Conservation (phyloP, 2,888 invertebrate species). For the Polyommatus icarus region DNA sequence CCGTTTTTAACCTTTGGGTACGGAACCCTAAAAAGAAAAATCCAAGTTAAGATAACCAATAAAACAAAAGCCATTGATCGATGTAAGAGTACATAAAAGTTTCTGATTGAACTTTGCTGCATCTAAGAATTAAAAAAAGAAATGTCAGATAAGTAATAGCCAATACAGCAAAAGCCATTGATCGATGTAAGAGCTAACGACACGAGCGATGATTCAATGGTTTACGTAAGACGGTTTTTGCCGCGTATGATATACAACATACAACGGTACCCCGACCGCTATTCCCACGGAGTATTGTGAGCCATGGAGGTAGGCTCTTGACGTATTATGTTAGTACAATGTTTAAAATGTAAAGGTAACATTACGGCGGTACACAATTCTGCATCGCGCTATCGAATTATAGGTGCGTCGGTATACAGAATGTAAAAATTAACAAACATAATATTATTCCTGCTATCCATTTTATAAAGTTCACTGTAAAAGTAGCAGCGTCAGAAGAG, state of each 20-base stretch:
- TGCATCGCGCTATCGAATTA: too few species aligned
- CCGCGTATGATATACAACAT: background rate
- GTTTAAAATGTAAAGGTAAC: background rate
- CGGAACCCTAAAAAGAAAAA: too few species aligned
- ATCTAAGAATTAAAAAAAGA: background rate
- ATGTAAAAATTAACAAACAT: too few species aligned
- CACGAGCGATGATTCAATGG: background rate
- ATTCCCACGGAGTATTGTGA: conserved; percentile 43
- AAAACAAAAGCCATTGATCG: too few species aligned
- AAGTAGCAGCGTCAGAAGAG: too few species aligned
- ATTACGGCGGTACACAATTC: too few species aligned
- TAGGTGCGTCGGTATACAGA: too few species aligned
- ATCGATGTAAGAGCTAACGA: conserved; percentile 5
- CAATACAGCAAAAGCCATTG: background rate
- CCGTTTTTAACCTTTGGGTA: too few species aligned
- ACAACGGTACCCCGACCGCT: conserved; percentile 43
- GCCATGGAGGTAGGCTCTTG: background rate
- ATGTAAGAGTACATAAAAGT: background rate
- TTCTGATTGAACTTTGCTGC: background rate
- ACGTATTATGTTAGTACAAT: background rate
- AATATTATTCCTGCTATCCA: too few species aligned
- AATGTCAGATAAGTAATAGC: background rate
- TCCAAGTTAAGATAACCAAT: too few species aligned
- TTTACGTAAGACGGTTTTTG: conserved; percentile 13
- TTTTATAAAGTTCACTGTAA: too few species aligned